phyloP scores from a whole-genome alignment of 2,888 invertebrate species.

The Spodoptera exigua region DNA sequence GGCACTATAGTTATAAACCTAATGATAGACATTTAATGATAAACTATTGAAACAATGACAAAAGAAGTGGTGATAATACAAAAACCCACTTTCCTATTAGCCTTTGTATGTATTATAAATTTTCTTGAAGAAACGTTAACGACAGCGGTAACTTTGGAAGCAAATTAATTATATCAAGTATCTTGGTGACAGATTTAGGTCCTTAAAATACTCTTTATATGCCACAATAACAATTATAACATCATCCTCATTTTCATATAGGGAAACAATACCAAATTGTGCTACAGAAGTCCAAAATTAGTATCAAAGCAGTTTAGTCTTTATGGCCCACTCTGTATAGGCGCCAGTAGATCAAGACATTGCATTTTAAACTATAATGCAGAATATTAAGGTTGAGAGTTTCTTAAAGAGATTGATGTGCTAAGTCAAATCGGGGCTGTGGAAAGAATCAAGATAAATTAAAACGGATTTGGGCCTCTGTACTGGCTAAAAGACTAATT shows the following conservation, averaged over 20 bases:
- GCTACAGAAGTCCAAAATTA: neutral
- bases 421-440: neutral
- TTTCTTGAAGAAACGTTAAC: neutral
- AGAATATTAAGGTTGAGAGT: too few species aligned
- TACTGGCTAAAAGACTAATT: conserved; percentile 34
- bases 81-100: neutral
- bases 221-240: conserved; percentile 23
- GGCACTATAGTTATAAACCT: conserved; percentile 14
- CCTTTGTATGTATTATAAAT: too few species aligned
- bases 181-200: conserved; percentile 14
- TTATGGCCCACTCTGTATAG: conserved; percentile 1
- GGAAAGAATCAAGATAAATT: conserved; percentile 21
- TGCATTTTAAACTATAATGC: too few species aligned
- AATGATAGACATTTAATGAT: too few species aligned
- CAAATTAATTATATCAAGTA: conserved; percentile 11
- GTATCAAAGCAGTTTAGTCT: conserved; percentile 6
- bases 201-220: conserved; percentile 27
- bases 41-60: neutral
- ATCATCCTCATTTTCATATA: conserved; percentile 18
- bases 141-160: neutral
- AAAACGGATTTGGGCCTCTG: conserved; percentile 23
- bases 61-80: rapidly evolving
- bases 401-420: too few species aligned
- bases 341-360: too few species aligned
- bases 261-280: conserved; percentile 33